Base-by-base conservation (phyloP, 2,797 vertebrate genomes). In the Tinamus major region DNA sequence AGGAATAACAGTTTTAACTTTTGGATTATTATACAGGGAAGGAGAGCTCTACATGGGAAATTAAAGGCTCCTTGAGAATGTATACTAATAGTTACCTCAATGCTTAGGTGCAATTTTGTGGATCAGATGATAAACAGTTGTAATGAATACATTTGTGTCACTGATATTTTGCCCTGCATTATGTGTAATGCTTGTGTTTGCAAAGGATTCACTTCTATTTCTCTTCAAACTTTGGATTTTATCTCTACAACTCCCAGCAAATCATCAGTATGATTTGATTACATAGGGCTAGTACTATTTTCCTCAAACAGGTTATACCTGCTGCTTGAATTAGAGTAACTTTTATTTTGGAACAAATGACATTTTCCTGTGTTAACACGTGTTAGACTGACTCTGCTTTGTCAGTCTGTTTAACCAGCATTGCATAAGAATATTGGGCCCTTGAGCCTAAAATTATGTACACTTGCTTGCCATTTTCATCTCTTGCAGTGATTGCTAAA, bases 301-400 rank as follows among this genome's bases (percentile, higher is more conserved):
- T 76, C 51, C 84, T 93, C 65, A 72, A 72, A 51, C 26, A 68
- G 71, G 92, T 97, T 93, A 59, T 85, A 95, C 63, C 71, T 80
- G 87, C 41, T 93, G 92, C 85, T 96, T 89, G 31, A 79, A 91
- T 94, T 94, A 95, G 48, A 84, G 59, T 68, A 92, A 92, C 62
- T 85, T 96, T 84, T 79, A 93, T 79, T 95, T 85, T 87, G 62
- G 76, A 95, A 82, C 69, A 95, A 95, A 97, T 96, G 92, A 80
- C 27, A 85, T 85, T 93, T 92, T 84, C 55, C 46, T 26, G 79
- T 63, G 87, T 90, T 82, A 84, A 95, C 86, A 95, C 86, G 93
- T 86, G 82, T 69, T 42, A 96, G 68, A 88, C 31, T 82, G 61
- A 41, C 41, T 51, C 59, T 95, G 77, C 67, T 94, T 90, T 93